Evolutionary conservation across 2,113 vertebrate species (phyloP), one percentile per base, ranked within the genome.

Genomic region (Oreochromis spilurus): DNA sequence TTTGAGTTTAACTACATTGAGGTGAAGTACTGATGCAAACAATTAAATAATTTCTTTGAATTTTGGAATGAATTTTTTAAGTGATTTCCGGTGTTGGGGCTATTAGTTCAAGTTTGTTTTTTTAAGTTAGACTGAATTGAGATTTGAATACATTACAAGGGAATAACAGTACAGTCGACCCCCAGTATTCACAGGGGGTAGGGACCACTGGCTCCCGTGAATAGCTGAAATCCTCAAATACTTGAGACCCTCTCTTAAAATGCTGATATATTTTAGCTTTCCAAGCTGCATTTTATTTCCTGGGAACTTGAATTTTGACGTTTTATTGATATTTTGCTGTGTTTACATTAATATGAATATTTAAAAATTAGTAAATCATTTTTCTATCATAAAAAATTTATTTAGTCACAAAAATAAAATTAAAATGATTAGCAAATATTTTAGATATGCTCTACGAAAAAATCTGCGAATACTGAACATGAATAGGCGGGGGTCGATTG

Each of bases 231-330:
- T 36, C 5, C 9, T 19, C 58, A 62, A 62, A 62, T 62, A 62
- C 58, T 36, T 62, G 58, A 4, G 17, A 7, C 31, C 31, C 0
- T 2, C 2, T 36, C 58, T 62, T 36, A 62, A 62, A 62, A 62
- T 36, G 31, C 60, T 65, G 60, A 36, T 5, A 54, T 4, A 65
- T 65, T 65, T 65, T 17, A 65, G 60, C 4, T 36, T 65, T 31
- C 31, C 60, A 65, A 65, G 31, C 17, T 36, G 5, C 2, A 62
- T 62, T 62, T 62, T 60, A 14, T 60, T 58, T 31, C 26, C 14
- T 0, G 1, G 55, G 55, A 60, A 8, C 26, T 60, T 60, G 58
- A 62, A 62, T 62, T 62, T 62, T 0, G 0, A 65, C 17, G 12
- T 38, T 65, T 65, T 1, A 65, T 38, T 38, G 60, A 65, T 65